Evolutionary conservation across 2,888 invertebrate genomes (phyloP).

Genomic region (Sinodicranocentrus sp.): DNA sequence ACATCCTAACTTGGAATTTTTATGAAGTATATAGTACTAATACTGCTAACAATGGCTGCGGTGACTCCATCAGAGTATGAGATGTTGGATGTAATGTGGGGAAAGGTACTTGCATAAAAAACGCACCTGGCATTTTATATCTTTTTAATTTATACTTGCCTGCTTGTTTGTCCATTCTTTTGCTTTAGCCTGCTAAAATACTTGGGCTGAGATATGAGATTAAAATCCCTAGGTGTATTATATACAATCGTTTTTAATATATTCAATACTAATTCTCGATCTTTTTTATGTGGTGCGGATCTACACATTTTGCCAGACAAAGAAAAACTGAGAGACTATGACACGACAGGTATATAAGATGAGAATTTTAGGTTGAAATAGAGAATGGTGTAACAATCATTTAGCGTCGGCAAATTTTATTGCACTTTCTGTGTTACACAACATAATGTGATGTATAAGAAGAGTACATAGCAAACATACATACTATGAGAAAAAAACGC

Average conservation of each 20-base stretch:
- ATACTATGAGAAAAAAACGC: not conserved
- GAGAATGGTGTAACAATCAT: slow-evolving; percentile 16
- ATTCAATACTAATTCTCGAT: slow-evolving; percentile 9
- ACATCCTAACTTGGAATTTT: slow-evolving; percentile 63
- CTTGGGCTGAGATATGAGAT: not conserved
- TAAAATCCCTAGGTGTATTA: slow-evolving; percentile 29
- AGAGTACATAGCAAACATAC: no score
- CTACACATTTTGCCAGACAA: slow-evolving; percentile 37
- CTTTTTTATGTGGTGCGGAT: slow-evolving; percentile 26
- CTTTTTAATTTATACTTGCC: slow-evolving; percentile 50
- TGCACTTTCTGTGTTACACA: slow-evolving; percentile 8
- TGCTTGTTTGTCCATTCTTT: slow-evolving; percentile 9
- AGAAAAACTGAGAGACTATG: no score
- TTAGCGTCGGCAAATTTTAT: slow-evolving; percentile 28
- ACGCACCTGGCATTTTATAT: slow-evolving; percentile 64
- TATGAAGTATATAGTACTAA: slow-evolving; percentile 43
- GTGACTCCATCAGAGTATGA: not conserved
- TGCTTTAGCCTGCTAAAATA: not conserved
- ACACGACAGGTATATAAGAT: not conserved
- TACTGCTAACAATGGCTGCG: not conserved
- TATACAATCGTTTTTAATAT: slow-evolving; percentile 28
- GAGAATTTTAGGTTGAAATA: not conserved
- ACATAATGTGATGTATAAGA: no score
- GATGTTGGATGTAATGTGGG: slow-evolving; percentile 35
- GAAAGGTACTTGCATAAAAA: slow-evolving; percentile 44